Evolutionary conservation across 2,888 invertebrate genomes (phyloP).

Genomic region (Ectemnius lituratus): DNA sequence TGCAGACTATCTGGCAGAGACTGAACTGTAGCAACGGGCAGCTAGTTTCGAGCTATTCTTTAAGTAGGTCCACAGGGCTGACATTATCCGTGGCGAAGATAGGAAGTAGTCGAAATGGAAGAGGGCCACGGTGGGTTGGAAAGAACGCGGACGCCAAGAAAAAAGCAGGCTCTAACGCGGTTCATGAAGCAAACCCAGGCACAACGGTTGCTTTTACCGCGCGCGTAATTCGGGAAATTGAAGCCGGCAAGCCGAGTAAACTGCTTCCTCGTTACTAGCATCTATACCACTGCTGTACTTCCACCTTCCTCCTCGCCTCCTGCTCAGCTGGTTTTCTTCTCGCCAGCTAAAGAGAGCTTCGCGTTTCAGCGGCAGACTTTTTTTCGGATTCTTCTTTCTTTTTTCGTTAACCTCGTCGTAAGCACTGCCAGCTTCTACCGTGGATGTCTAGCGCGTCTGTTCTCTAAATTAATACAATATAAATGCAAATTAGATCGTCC

Average conservation of each 20-base stretch:
- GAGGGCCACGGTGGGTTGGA: too few relatives aligned
- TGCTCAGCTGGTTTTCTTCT: constrained; percentile 2
- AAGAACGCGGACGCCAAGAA: too few relatives aligned
- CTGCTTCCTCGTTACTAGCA: constrained; percentile 64
- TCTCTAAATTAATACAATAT: constrained; percentile 71
- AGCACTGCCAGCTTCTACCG: constrained; percentile 6
- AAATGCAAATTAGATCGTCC: constrained; percentile 69
- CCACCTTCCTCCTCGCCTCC: background rate
- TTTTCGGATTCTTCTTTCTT: background rate
- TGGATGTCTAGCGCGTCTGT: background rate
- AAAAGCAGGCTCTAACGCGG: constrained; percentile 51
- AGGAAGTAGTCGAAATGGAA: too few relatives aligned
- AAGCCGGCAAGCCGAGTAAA: constrained; percentile 57
- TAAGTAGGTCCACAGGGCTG: too few relatives aligned
- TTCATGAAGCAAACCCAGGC: constrained; percentile 22
- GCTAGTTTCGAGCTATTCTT: too few relatives aligned
- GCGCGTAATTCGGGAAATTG: constrained; percentile 69
- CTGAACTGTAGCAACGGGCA: too few relatives aligned
- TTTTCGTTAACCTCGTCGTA: constrained; percentile 3
- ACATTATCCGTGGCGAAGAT: too few relatives aligned
- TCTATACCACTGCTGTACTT: constrained; percentile 27
- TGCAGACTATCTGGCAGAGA: too few relatives aligned
- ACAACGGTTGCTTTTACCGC: constrained; percentile 52
- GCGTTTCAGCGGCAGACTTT: background rate
- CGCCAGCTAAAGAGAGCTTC: background rate